phyloP scores from a whole-genome alignment of 2,888 invertebrate species.

The Augiades crinisus region DNA sequence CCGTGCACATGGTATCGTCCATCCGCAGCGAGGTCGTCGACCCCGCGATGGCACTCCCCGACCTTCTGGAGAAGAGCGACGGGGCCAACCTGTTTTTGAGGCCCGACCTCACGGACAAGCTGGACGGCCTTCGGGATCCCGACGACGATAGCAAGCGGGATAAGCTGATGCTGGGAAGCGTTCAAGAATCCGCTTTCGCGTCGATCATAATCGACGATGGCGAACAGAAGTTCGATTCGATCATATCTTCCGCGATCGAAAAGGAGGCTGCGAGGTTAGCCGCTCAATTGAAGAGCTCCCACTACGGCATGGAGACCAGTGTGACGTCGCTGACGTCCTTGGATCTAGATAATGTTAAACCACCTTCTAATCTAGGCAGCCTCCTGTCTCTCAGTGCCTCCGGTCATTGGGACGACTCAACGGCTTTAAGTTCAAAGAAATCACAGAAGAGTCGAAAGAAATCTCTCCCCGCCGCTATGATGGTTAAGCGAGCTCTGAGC shows the following conservation, averaged over 20 bases:
- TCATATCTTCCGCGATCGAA: conserved; percentile 88
- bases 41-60: conserved; percentile 55
- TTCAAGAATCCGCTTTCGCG: conserved; percentile 61
- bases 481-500: conserved; percentile 87
- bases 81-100: conserved; percentile 45
- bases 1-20: conserved; percentile 86
- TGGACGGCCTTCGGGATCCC: conserved; percentile 38
- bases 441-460: conserved; percentile 82
- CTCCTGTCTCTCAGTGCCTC: conserved; percentile 78
- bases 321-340: conserved; percentile 82
- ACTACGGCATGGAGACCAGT: conserved; percentile 78
- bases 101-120: conserved; percentile 64
- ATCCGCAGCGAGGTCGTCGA: conserved; percentile 82
- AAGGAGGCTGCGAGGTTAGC: conserved; percentile 87
- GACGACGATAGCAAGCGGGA: conserved; percentile 2
- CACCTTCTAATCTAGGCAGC: conserved; percentile 89
- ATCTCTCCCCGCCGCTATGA: conserved; percentile 85
- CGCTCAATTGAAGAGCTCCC: conserved; percentile 58
- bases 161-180: conserved; percentile 41
- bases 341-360: conserved; percentile 88
- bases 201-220: conserved; percentile 68
- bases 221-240: conserved; percentile 78
- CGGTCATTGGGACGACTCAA: conserved; percentile 73
- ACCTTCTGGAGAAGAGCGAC: conserved; percentile 67
- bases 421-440: conserved; percentile 51